These are phyloP conservation scores for Corythoichthys haematopterus DNA, from an alignment of 2,113 vertebrate species.

Conservation along the genomic window DNA sequence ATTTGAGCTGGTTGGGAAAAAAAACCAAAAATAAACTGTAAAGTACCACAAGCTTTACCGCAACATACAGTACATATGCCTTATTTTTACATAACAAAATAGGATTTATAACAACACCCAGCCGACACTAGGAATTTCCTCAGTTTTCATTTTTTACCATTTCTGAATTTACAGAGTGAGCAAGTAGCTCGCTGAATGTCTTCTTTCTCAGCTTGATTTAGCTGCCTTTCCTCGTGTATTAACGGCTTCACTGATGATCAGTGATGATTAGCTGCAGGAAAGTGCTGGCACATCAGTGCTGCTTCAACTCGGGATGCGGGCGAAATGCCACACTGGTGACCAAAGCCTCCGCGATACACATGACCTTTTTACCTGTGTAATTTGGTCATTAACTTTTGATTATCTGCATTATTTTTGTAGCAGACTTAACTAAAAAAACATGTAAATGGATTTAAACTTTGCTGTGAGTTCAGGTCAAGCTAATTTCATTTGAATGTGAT, in stretches of 20 bases:
- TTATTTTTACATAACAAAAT: too few relatives aligned
- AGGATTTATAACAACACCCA: too few relatives aligned
- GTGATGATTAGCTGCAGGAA: slow-evolving; percentile 5
- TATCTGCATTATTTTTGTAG: neutral
- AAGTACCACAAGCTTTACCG: too few relatives aligned
- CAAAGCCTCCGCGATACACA: neutral
- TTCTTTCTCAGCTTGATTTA: neutral
- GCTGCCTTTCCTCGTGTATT: neutral
- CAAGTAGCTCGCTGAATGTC: neutral
- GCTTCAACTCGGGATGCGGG: neutral
- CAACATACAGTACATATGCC: too few relatives aligned
- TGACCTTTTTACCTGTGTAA: neutral
- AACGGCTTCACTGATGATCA: slow-evolving; percentile 12
- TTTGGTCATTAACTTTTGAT: neutral
- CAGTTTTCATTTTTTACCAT: neutral
- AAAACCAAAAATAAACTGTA: too few relatives aligned
- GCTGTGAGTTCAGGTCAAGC: neutral
- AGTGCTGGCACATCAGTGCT: slow-evolving; percentile 1
- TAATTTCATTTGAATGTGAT: neutral
- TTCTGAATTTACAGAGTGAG: neutral
- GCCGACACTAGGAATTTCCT: neutral
- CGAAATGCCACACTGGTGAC: neutral
- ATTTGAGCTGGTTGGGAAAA: too few relatives aligned
- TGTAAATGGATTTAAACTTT: neutral
- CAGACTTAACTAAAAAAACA: neutral